Evolutionary conservation across 2,113 vertebrate species (phyloP), one percentile per base, ranked within the genome.

Genomic region (Axis porcinus): DNA sequence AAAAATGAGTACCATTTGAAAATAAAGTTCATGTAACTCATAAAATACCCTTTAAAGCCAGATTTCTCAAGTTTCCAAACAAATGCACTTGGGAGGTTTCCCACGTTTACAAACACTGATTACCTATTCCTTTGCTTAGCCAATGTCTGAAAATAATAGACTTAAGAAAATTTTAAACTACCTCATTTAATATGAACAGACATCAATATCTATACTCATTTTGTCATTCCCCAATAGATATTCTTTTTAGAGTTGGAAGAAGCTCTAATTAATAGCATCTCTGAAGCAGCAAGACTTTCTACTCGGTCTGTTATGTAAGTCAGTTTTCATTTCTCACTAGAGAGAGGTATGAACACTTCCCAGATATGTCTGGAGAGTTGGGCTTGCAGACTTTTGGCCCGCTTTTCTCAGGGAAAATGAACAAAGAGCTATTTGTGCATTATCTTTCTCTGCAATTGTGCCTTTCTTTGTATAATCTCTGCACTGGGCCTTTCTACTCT

Each of bases 101-200:
- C 81, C 64, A 64, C 3, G 33, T 45, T 33, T 47, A 78, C 12
- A 36, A 47, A 94, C 40, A 95, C 1, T 36, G 50, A 82, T 92
- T 25, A 84, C 52, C 62, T 64, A 81, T n/a, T 55, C 43, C 86
- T 70, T 78, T 89, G 58, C 25, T 87, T 84, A 58, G 90, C 19
- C 25, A 89, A 92, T 9, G 23, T 97, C 83, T 89, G 94, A 95
- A 88, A 74, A 91, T 45, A 45, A 25, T 13, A 76, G 47, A 74
- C 30, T 85, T 83, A 40, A 57, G 57, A 64, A 97, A 95, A 93
- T 88, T 60, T 64, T 81, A 94, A 87, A 85, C 30, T 60, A 70
- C 11, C n/a, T 94, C 27, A 91, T 79, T 87, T 74, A 78, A 81
- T 83, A 90, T 78, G 93, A 94, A 70, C 21, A 97, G 30, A 94